Base-by-base conservation (phyloP, 2,113 vertebrate species). In the Forbesichthys agassizii region DNA sequence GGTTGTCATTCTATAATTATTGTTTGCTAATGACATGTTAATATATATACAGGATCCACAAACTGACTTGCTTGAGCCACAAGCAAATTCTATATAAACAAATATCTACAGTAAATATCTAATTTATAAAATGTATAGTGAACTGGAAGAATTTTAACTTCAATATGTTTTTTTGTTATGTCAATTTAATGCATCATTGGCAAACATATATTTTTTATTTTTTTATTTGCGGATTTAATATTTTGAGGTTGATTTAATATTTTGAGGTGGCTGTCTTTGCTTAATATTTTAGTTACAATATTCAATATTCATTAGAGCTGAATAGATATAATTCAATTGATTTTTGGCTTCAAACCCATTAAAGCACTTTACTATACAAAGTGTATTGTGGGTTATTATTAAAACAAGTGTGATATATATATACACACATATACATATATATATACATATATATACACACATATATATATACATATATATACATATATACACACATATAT, bases 131-230 rank as follows among this genome's bases (percentile, higher is more conserved):
- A 54, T 11, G 69, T 84, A 69, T 86, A 74, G 49, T 75, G 66
- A 71, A 55, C 61, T 74, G 77, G 62, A 73, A 75, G 68, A 27
- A 11, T 11, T 65, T 5, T 42, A 1, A 42, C 16, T 67, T 58
- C 4, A 58, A 52, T 84, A 76, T 79, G 12, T 53, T 72, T 81
- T 27, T 83, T 84, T 79, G 61, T n/a, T n/a, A 4, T 53, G 11
- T 42, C 7, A 42, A 42, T 42, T 42, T 42, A 74, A 52, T 52
- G 49, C 49, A 52, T 62, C 61, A 62, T 74, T 54, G 57, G 7
- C 48, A 53, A 61, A 66, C 61, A 70, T 69, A 5, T 8, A 72
- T 76, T 66, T 16, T 27, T 0, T 61, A 6, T 42, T 1, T 42
- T 42, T 42, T 5, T 42, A 42, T 6, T 42, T 42, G 27, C 27